Conservation (phyloP, 92 coral and sea anemone genomes). For the Virgularia gustaviana region DNA sequence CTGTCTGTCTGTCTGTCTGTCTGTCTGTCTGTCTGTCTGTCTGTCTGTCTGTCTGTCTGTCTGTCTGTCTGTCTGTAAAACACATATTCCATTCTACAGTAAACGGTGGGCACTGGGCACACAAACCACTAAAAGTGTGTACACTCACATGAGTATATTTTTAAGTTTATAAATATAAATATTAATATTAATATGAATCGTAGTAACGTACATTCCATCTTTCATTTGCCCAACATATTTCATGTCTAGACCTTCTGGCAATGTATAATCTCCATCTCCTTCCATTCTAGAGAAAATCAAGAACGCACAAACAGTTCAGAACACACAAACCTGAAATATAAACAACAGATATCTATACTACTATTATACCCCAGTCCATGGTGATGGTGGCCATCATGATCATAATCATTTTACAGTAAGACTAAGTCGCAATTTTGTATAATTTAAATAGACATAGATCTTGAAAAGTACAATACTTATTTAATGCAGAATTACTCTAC, state of each 20-base stretch:
- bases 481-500: conserved; percentile 31
- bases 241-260: conserved; percentile 77
- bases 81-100: neutral
- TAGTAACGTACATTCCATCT: conserved; percentile 97
- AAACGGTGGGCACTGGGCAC: too few relatives aligned
- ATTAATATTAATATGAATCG: neutral
- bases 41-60: too few relatives aligned
- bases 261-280: conserved; percentile 77
- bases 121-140: too few relatives aligned
- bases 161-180: neutral
- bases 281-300: conserved; percentile 96
- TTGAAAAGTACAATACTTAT: neutral
- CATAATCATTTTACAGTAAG: too few relatives aligned
- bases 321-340: conserved; percentile 2
- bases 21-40: too few relatives aligned
- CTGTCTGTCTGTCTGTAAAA: neutral
- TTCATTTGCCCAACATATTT: conserved; percentile 94
- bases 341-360: neutral
- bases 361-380: too few relatives aligned
- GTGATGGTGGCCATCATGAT: too few relatives aligned
- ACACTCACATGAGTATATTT: neutral
- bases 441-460: neutral
- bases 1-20: too few relatives aligned
- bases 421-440: neutral
- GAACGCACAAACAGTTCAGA: too few relatives aligned